Conservation (phyloP, 1,140 invertebrate species). For the Orussus abietinus region DNA sequence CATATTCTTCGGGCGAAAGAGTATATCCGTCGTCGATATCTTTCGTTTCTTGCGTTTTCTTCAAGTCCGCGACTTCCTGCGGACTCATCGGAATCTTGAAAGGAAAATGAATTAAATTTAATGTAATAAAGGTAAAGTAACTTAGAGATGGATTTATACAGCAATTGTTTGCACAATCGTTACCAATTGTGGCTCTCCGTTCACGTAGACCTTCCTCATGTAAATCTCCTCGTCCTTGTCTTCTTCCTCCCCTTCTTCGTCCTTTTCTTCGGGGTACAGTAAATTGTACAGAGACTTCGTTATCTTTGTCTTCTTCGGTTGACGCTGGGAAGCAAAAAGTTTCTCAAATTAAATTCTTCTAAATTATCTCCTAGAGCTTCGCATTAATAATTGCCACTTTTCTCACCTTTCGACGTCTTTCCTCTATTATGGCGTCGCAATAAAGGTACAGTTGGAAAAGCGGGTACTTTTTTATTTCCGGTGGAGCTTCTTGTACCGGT, state of each 20-base stretch:
- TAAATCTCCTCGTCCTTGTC: constrained; percentile 25
- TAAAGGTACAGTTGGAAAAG: constrained; percentile 64
- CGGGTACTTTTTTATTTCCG: constrained; percentile 62
- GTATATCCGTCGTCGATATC: constrained; percentile 53
- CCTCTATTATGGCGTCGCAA: constrained; percentile 58
- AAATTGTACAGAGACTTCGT: constrained; percentile 27
- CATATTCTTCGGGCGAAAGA: constrained; percentile 56
- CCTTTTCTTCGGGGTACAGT: constrained; percentile 28
- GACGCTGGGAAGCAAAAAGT: constrained; percentile 14
- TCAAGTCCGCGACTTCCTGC: constrained; percentile 22
- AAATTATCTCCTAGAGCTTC: too few relatives aligned
- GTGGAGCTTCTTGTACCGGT: constrained; percentile 60
- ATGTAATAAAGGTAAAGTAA: background rate
- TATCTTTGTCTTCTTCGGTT: constrained; percentile 28
- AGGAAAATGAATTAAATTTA: constrained; percentile 7
- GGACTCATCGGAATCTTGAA: constrained; percentile 24
- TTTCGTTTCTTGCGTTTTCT: constrained; percentile 41
- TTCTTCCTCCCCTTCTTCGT: constrained; percentile 6
- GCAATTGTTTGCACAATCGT: constrained; percentile 3
- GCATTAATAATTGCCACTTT: too few relatives aligned
- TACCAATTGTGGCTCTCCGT: constrained; percentile 27
- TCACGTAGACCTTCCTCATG: constrained; percentile 26
- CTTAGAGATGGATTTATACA: too few relatives aligned
- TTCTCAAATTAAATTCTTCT: too few relatives aligned
- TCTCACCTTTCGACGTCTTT: constrained; percentile 54